These are phyloP conservation scores for Hylyphantes graminicola DNA, from an alignment of 1,140 invertebrate genomes.

Conservation along the genomic window DNA sequence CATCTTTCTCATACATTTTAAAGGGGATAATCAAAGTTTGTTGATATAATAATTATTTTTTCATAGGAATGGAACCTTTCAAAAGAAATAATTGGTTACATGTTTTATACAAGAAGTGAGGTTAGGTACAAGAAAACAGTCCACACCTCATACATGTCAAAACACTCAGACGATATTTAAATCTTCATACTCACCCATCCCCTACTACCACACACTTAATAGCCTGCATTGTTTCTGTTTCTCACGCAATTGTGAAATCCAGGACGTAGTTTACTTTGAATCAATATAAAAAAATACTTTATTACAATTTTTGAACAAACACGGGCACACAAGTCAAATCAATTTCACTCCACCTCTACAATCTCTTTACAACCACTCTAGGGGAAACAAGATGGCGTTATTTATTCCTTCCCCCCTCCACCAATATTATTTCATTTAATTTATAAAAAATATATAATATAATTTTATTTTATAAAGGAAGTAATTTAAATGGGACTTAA, in stretches of 20 bases:
- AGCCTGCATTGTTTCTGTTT: slow-evolving; percentile 80
- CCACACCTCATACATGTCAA: no score
- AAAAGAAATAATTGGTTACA: no score
- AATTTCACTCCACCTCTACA: slow-evolving; percentile 50
- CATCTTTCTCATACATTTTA: no score
- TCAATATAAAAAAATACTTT: slow-evolving; percentile 15
- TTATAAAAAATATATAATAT: not conserved
- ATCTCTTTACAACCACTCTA: slow-evolving; percentile 22
- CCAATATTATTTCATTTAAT: not conserved
- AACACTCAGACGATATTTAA: no score
- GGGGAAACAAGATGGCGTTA: slow-evolving; percentile 57
- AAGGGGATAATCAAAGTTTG: no score
- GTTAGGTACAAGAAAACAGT: no score
- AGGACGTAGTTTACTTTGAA: not conserved
- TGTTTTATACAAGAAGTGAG: no score
- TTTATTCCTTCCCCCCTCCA: slow-evolving; percentile 29
- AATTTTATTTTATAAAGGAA: no score
- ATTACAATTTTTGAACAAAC: not conserved
- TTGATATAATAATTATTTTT: no score
- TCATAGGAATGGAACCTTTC: no score
- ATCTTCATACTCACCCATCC: slow-evolving; percentile 80
- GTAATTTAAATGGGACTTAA: no score
- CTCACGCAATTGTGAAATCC: slow-evolving; percentile 11
- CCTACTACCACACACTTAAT: slow-evolving; percentile 96
- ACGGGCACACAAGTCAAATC: slow-evolving; percentile 2